Base-by-base conservation (phyloP, 2,888 invertebrate species). In the Amphiduros pacificus region DNA sequence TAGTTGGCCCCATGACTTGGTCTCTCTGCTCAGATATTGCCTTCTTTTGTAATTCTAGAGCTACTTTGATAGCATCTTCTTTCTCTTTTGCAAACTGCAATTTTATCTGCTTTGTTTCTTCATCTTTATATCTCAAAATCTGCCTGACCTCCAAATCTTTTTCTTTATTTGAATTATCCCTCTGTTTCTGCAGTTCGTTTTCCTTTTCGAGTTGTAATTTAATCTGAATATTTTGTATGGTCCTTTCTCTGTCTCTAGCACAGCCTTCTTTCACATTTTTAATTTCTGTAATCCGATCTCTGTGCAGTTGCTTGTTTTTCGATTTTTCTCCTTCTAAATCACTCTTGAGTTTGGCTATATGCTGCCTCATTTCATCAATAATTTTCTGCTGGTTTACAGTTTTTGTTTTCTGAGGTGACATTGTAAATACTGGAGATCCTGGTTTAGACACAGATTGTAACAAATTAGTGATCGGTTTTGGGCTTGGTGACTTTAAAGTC, bases 61-160 rank as follows among this genome's bases (percentile, higher is more conserved):
- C 73, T 36, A 67, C 59, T 31, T 68, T 68, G n/a, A 74, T 68
- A 54, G 72, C 71, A 61, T 69, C 71, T 24, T 77, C 73, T 55
- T 73, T 73, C 36, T 76, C 75, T 22, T 65, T 58, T 29, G 62
- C 64, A 26, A 70, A 67, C 40, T 67, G 69, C 11, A 64, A 60
- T 40, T 68, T 70, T n/a, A 74, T 44, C 17, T 72, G 68, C 55
- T 65, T 70, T 2, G 76, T 49, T 52, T 77, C 75, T 36, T 77
- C 75, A 26, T 78, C 78, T 52, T 73, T 75, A 54, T 75, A 73
- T 61, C 74, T 75, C 0, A 77, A 58, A 9, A 78, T 71, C 64
- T 74, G 72, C 59, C 75, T 71, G 11, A 78, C 44, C 61, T 78
- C 78, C 36, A 70, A 65, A 58, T 78, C 78, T 60, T 76, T 76